Percentiles rank a stretch among this genome's conserved stretches.
Evolutionary conservation across 2,888 invertebrate genomes (phyloP).

Genomic region (Taphrorychus bicolor): DNA sequence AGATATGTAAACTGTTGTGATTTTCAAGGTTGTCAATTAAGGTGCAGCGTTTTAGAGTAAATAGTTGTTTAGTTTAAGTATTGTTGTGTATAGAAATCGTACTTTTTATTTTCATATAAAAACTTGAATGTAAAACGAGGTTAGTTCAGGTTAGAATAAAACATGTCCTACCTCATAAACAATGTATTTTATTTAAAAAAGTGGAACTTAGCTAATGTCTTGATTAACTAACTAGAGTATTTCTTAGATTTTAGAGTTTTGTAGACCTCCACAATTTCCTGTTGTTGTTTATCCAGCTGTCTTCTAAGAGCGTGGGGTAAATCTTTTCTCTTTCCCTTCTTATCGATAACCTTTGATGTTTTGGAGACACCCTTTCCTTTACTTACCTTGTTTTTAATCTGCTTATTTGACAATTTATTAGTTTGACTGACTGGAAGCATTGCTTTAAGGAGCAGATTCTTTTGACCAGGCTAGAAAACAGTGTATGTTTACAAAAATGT

Average conservation of each 20-base stretch:
- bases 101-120: not conserved
- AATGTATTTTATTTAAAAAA: not conserved
- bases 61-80: too few species aligned
- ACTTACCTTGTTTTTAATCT: not conserved
- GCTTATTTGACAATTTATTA: constrained; percentile 10
- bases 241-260: constrained; percentile 62
- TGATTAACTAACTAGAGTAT: constrained; percentile 9
- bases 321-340: constrained; percentile 66
- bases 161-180: not conserved
- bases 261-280: constrained; percentile 67
- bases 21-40: too few species aligned
- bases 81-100: too few species aligned
- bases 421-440: constrained; percentile 53
- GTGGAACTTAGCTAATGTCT: not conserved
- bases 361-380: constrained; percentile 17
- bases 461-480: constrained; percentile 68
- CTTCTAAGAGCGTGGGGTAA: constrained; percentile 65
- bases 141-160: not conserved
- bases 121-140: not conserved
- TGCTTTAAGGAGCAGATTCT: constrained; percentile 67
- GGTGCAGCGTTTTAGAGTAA: too few species aligned
- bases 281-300: constrained; percentile 67
- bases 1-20: too few species aligned
- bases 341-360: constrained; percentile 55
- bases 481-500: not conserved